Conservation (phyloP, 2,888 invertebrate species). For the Xestia sexstrigata region DNA sequence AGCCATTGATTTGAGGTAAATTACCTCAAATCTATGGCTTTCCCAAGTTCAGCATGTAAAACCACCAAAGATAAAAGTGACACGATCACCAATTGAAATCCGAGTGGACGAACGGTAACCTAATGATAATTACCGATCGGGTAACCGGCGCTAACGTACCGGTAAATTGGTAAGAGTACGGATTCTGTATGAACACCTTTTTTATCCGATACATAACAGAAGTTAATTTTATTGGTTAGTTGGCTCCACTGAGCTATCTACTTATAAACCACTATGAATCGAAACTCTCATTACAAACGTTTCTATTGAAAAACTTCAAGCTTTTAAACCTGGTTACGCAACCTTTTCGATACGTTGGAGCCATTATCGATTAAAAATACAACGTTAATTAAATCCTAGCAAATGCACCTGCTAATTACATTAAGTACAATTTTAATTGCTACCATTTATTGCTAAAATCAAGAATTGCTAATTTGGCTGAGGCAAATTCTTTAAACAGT, state of each 20-base stretch:
- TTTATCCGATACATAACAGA: conserved; percentile 73
- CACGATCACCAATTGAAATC: conserved; percentile 71
- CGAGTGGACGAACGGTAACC: conserved; percentile 74
- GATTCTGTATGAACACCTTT: conserved; percentile 74
- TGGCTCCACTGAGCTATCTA: conserved; percentile 58
- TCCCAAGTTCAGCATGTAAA: too few relatives aligned
- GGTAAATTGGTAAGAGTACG: conserved; percentile 81
- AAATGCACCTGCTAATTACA: conserved; percentile 20
- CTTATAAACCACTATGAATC: conserved; percentile 35
- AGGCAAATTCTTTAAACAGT: conserved; percentile 46
- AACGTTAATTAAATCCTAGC: conserved; percentile 26
- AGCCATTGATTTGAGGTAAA: too few relatives aligned
- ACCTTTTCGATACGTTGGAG: conserved; percentile 24
- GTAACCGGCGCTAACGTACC: conserved; percentile 78
- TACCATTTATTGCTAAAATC: conserved; percentile 25
- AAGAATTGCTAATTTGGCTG: conserved; percentile 20
- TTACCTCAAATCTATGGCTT: too few relatives aligned
- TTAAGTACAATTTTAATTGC: conserved; percentile 18
- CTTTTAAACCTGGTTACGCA: conserved; percentile 37
- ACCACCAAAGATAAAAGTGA: conserved; percentile 74
- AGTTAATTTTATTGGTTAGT: conserved; percentile 69
- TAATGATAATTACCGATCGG: conserved; percentile 74
- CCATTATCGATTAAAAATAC: conserved; percentile 19
- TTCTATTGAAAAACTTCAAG: conserved; percentile 21
- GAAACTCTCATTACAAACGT: conserved; percentile 39